Evolutionary conservation across 2,113 vertebrate species (phyloP), one percentile per base, ranked within the genome.

Genomic region (Eulemur macaco): DNA sequence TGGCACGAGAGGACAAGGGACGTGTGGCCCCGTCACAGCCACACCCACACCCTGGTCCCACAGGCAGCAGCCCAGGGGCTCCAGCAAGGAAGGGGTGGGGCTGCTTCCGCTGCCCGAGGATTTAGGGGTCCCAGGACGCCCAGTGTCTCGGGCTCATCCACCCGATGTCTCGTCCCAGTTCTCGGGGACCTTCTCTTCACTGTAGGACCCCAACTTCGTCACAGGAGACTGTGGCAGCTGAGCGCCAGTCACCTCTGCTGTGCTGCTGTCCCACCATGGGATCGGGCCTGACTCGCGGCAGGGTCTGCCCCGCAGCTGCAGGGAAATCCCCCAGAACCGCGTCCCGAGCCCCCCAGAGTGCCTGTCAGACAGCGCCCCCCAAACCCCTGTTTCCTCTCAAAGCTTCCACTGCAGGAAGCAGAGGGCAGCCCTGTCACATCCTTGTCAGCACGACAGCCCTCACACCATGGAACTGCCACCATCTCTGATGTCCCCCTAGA

Each of bases 401-500:
- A 29, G 54, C 8, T n/a, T n/a, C 42, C 14, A 25, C 29, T 47
- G 3, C 54, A 18, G 86, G 31, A 58, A 39, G 42, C 20, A 34
- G 21, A 45, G 42, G 52, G 68, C 68, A 5, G 1, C 68, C 10
- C 74, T 25, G 29, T 37, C 69, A n/a, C 54, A 23, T 8, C 39
- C 29, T 58, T 13, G 23, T 9, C 8, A 2, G 2, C 20, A 10
- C 1, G 0, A 9, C 18, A 0, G 6, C 2, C 20, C 37, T 15
- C 7, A 0, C 52, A 14, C 37, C 34, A 21, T 3, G 37, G 13
- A 52, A 1, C 20, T 7, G 66, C 27, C 50, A 29, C 9, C 0
- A 23, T 39, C 27, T 23, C 84, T 21, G 47, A 25, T 39, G 3
- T 8, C 10, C 74, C 45, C 0, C 8, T 50, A 56, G 6, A 8